Evolutionary conservation across 1,140 invertebrate species (phyloP).

Genomic region (Drosophila aff.): DNA sequence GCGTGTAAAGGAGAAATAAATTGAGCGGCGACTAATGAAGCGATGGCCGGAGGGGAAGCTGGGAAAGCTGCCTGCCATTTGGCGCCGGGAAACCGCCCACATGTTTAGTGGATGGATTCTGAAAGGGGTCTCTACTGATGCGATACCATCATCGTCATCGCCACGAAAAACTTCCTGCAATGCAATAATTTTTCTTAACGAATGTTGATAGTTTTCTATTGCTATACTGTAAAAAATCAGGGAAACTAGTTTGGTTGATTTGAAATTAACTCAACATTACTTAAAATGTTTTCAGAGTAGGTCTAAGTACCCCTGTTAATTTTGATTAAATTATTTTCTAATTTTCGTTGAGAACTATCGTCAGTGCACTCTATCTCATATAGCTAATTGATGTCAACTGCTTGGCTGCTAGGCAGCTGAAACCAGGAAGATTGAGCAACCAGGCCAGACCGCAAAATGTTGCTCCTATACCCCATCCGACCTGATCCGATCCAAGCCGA

Average conservation of each 20-base stretch:
- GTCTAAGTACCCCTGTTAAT: background rate
- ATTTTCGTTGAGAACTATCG: background rate
- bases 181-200: conserved; percentile 56
- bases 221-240: conserved; percentile 10
- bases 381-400: conserved; percentile 79
- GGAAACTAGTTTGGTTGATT: background rate
- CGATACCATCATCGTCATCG: conserved; percentile 2
- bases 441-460: conserved; percentile 63
- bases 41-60: conserved; percentile 32
- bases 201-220: conserved; percentile 34
- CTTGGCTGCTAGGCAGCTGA: conserved; percentile 43
- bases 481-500: conserved; percentile 20
- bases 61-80: conserved; percentile 14
- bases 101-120: conserved; percentile 38
- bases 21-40: conserved; percentile 74
- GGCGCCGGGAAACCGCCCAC: conserved; percentile 41
- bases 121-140: conserved; percentile 20
- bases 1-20: conserved; percentile 76
- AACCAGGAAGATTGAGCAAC: conserved; percentile 81
- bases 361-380: conserved; percentile 5
- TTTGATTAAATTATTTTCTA: background rate
- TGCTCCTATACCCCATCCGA: conserved; percentile 27
- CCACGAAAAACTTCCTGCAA: conserved; percentile 35
- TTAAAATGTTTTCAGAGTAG: background rate
- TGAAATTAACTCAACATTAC: background rate